Conservation (phyloP, 1,140 invertebrate genomes). For the Dryas iulia region DNA sequence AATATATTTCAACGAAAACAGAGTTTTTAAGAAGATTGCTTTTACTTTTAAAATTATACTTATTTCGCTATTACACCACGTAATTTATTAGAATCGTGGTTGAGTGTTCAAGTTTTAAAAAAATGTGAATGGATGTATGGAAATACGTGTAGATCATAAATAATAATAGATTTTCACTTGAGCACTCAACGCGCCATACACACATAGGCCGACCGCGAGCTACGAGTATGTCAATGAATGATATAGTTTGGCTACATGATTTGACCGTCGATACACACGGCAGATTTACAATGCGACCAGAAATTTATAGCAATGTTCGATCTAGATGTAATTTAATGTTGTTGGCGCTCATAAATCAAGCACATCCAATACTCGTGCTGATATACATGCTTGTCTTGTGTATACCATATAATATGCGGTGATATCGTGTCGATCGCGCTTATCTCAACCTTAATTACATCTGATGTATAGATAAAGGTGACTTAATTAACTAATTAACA, state of each 20-base stretch:
- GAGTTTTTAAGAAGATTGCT: no score
- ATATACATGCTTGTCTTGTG: conserved; percentile 57
- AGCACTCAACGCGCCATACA: conserved; percentile 19
- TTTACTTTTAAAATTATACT: no score
- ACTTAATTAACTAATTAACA: conserved; percentile 12
- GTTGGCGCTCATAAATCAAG: conserved; percentile 72
- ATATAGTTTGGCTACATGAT: conserved; percentile 70
- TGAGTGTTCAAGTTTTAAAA: neutral
- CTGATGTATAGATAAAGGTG: conserved; percentile 8
- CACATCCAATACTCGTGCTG: conserved; percentile 62
- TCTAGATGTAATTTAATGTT: conserved; percentile 79
- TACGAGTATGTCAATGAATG: conserved; percentile 57
- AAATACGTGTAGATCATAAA: conserved; percentile 10
- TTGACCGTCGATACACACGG: conserved; percentile 70
- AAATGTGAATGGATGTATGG: neutral
- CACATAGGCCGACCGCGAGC: conserved; percentile 29
- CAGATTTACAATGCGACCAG: conserved; percentile 75
- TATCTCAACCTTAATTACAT: conserved; percentile 44
- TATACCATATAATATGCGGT: conserved; percentile 37
- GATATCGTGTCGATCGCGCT: conserved; percentile 21
- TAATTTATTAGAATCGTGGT: no score
- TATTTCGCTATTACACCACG: no score
- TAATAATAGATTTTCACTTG: conserved; percentile 19
- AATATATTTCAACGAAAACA: no score
- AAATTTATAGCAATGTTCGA: conserved; percentile 77